These are phyloP conservation scores for Corella eumyota DNA, from an alignment of 23 tunicate genomes.

Conservation along the genomic window DNA sequence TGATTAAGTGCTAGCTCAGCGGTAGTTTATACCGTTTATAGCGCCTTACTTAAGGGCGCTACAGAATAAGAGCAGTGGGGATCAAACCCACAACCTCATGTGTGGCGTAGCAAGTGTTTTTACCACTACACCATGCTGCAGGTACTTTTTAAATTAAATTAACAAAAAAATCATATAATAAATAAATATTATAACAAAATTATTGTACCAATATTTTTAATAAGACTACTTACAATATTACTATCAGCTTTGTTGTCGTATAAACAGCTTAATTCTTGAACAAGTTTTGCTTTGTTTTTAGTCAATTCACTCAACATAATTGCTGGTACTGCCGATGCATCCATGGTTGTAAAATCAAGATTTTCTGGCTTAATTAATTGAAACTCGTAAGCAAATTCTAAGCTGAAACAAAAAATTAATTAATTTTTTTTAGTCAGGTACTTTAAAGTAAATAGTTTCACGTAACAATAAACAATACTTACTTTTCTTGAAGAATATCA, in stretches of 20 bases:
- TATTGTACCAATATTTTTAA: too few relatives aligned
- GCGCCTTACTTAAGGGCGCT: too few relatives aligned
- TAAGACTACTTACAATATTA: conserved; percentile 4
- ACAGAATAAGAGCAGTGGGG: too few relatives aligned
- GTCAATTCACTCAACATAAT: conserved; percentile 24
- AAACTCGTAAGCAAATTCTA: conserved; percentile 24
- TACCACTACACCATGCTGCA: too few relatives aligned
- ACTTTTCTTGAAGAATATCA: conserved; percentile 17
- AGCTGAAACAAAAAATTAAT: conserved; percentile 3
- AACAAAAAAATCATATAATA: too few relatives aligned
- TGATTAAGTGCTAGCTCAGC: too few relatives aligned
- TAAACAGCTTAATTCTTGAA: conserved; percentile 14
- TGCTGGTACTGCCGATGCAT: conserved; percentile 18
- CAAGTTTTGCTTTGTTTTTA: conserved; percentile 16
- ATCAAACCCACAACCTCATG: too few relatives aligned
- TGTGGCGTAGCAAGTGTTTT: too few relatives aligned
- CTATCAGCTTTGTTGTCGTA: conserved; percentile 29
- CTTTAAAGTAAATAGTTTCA: too few relatives aligned
- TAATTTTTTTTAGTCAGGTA: background rate
- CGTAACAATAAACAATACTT: background rate
- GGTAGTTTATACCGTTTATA: too few relatives aligned
- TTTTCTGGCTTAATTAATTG: conserved; percentile 17
- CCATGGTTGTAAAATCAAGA: conserved; percentile 18
- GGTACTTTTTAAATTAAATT: too few relatives aligned
- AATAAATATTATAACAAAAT: too few relatives aligned